These are phyloP conservation scores for Drosophila cardini DNA, from an alignment of 1,140 invertebrate species.

Conservation along the genomic window DNA sequence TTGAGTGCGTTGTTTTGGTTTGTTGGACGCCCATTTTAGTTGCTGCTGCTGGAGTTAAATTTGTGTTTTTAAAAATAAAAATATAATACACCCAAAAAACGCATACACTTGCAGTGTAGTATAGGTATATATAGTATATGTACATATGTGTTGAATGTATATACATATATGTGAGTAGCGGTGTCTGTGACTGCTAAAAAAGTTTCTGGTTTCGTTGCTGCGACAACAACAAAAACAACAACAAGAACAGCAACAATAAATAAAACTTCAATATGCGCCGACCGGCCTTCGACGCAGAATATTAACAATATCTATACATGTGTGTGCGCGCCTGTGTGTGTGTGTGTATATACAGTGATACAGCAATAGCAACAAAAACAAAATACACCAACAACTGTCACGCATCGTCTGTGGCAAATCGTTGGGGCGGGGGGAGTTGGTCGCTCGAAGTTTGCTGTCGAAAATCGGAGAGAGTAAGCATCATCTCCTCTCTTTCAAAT, in stretches of 20 bases:
- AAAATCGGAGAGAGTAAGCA: constrained; percentile 32
- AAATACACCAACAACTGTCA: constrained; percentile 34
- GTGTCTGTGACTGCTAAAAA: constrained; percentile 51
- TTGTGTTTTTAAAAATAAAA: constrained; percentile 44
- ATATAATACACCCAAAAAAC: constrained; percentile 39
- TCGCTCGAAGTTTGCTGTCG: constrained; percentile 18
- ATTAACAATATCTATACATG: constrained; percentile 44
- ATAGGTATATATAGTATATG: constrained; percentile 13
- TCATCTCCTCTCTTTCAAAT: constrained; percentile 10
- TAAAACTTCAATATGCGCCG: constrained; percentile 56
- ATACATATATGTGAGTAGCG: constrained; percentile 25
- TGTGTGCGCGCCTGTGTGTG: background rate
- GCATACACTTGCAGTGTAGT: constrained; percentile 15
- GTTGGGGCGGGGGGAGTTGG: constrained; percentile 1
- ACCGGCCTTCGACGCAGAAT: constrained; percentile 54
- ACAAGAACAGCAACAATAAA: constrained; percentile 43
- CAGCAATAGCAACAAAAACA: constrained; percentile 29
- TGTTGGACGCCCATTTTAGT: constrained; percentile 14
- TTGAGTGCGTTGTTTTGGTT: constrained; percentile 26
- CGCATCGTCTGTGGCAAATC: constrained; percentile 11
- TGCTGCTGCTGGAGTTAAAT: constrained; percentile 16
- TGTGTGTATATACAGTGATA: constrained; percentile 24
- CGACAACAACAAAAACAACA: constrained; percentile 39
- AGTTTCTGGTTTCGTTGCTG: constrained; percentile 55
- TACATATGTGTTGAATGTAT: constrained; percentile 15